Evolutionary conservation across 2,113 vertebrate species (phyloP).

Genomic region (Chaetops frenatus): DNA sequence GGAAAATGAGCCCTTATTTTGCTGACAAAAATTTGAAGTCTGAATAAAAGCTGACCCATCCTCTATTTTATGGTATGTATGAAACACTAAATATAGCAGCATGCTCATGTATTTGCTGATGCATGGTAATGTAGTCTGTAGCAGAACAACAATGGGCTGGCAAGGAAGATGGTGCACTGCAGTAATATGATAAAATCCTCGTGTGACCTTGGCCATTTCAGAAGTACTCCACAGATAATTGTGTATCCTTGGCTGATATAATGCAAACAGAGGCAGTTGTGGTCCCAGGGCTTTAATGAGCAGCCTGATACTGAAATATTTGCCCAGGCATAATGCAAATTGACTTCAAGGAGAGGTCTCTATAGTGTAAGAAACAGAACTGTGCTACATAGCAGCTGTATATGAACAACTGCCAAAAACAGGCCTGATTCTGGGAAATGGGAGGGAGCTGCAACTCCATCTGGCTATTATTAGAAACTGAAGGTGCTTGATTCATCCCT

Average conservation of each 20-base stretch:
- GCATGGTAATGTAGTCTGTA: constrained; percentile 44
- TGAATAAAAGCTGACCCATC: constrained; percentile 39
- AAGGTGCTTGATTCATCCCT: neutral
- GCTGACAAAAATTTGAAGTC: constrained; percentile 38
- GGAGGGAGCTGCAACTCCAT: neutral
- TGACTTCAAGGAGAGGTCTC: neutral
- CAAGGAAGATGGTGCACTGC: constrained; percentile 60
- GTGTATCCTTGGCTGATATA: neutral
- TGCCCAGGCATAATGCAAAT: neutral
- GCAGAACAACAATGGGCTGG: constrained; percentile 40
- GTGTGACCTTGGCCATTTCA: constrained; percentile 34
- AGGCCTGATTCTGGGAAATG: neutral
- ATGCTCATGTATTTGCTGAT: constrained; percentile 47
- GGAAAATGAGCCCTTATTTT: constrained; percentile 20
- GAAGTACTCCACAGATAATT: neutral
- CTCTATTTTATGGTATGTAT: constrained; percentile 12
- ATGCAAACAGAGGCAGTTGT: neutral
- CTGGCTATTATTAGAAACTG: neutral
- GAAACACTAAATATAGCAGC: constrained; percentile 45
- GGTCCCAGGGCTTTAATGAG: neutral
- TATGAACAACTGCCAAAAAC: neutral
- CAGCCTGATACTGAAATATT: neutral
- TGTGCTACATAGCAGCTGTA: neutral
- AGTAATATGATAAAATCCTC: constrained; percentile 32
- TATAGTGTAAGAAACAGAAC: neutral